phyloP scores from a whole-genome alignment of 2,888 invertebrate species.

The Pristionchus arcanus region DNA sequence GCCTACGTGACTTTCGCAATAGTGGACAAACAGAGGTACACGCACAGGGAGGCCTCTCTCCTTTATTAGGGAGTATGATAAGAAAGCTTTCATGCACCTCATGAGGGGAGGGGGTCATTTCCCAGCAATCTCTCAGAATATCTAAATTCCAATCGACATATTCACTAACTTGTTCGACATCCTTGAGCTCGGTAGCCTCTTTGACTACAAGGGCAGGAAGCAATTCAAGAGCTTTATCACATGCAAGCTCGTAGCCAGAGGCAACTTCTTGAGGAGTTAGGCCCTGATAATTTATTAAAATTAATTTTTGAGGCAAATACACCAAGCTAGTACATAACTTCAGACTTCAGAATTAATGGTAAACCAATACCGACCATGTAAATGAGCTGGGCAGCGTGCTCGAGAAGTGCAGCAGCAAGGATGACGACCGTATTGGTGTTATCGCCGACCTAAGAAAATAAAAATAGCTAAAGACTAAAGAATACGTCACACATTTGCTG shows the following conservation, averaged over 20 bases:
- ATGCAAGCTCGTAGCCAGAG: slow-evolving; percentile 93
- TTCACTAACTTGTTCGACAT: slow-evolving; percentile 86
- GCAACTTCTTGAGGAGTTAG: slow-evolving; percentile 97
- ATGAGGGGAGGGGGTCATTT: too few species aligned
- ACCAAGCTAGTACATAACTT: too few species aligned
- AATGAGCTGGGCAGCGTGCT: slow-evolving; percentile 92
- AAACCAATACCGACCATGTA: slow-evolving; percentile 80
- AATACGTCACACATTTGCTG: background rate
- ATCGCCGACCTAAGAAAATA: slow-evolving; percentile 85
- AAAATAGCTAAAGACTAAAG: background rate
- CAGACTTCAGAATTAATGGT: too few species aligned
- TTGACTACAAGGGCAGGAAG: slow-evolving; percentile 84
- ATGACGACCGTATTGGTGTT: slow-evolving; percentile 98
- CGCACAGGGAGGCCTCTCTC: too few species aligned
- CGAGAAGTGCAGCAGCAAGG: slow-evolving; percentile 92
- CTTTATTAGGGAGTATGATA: too few species aligned
- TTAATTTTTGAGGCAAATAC: background rate
- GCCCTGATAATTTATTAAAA: slow-evolving; percentile 83
- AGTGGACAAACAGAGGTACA: too few species aligned
- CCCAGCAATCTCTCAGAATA: too few species aligned
- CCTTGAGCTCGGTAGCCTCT: slow-evolving; percentile 85
- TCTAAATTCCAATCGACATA: too few species aligned
- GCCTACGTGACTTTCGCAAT: too few species aligned
- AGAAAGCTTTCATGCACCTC: too few species aligned
- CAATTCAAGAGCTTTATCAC: slow-evolving; percentile 91